A percentile compares a stretch with the other conserved stretches of the same genome.
phyloP scores from a whole-genome alignment of 2,888 invertebrate species.

The Acronicta alni region DNA sequence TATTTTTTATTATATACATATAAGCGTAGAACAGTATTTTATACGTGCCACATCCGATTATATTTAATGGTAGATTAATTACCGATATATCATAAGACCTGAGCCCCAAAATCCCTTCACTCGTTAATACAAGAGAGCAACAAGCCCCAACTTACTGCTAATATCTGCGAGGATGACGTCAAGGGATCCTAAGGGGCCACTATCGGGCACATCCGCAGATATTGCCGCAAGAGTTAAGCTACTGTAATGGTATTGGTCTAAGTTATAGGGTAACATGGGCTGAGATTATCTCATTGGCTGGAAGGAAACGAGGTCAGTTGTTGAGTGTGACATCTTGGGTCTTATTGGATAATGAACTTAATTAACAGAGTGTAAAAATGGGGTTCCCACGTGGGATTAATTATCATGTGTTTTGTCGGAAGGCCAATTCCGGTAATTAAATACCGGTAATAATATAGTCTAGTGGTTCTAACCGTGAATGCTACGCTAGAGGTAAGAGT shows the following conservation, averaged over 20 bases:
- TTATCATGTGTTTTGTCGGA: too few relatives aligned
- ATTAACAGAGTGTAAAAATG: too few relatives aligned
- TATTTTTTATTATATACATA: too few relatives aligned
- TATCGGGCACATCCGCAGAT: constrained; percentile 21
- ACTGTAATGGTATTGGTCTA: constrained; percentile 10
- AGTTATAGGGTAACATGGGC: not conserved
- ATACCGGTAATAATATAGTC: too few relatives aligned
- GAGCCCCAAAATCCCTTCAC: constrained; percentile 14
- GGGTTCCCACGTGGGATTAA: too few relatives aligned
- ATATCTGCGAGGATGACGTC: constrained; percentile 28
- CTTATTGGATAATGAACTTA: too few relatives aligned
- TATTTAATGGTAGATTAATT: constrained; percentile 2
- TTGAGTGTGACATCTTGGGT: too few relatives aligned
- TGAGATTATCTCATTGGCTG: not conserved
- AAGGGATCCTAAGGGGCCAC: constrained; percentile 27
- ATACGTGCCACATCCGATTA: too few relatives aligned
- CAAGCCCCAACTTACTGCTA: constrained; percentile 16
- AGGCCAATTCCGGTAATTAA: too few relatives aligned
- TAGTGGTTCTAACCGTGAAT: too few relatives aligned
- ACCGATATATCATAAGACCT: constrained; percentile 18
- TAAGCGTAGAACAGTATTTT: too few relatives aligned
- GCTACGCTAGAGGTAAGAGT: too few relatives aligned
- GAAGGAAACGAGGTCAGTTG: not conserved
- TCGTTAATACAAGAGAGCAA: constrained; percentile 39
- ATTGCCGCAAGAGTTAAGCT: constrained; percentile 20